Evolutionary conservation across 2,888 invertebrate species (phyloP).

Genomic region (Crossocerus cetratus): DNA sequence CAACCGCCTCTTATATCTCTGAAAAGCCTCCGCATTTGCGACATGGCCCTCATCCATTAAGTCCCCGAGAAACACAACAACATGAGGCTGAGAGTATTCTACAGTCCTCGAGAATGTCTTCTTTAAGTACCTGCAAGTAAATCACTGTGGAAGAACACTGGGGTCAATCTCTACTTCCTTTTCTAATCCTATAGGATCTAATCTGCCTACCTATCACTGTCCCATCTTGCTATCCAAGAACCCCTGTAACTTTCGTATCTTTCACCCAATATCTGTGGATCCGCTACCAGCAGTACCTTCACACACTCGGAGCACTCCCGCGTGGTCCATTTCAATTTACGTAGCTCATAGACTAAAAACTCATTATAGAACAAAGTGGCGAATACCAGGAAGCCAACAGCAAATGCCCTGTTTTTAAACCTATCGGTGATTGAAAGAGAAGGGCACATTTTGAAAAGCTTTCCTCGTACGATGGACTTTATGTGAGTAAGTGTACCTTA

Average conservation of each 20-base stretch:
- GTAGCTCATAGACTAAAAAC: conserved; percentile 79
- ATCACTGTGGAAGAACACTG: conserved; percentile 42
- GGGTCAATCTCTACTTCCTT: conserved; percentile 23
- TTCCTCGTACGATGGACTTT: not conserved
- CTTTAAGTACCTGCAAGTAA: conserved; percentile 84
- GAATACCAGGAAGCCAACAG: conserved; percentile 40
- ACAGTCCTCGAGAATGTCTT: conserved; percentile 88
- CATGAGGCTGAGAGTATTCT: conserved; percentile 86
- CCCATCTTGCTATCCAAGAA: conserved; percentile 88
- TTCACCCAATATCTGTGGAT: conserved; percentile 95
- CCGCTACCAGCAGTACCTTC: conserved; percentile 87
- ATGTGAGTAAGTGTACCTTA: conserved; percentile 16
- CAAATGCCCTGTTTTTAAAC: conserved; percentile 46
- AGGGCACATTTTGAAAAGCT: not conserved
- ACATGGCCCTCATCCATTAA: conserved; percentile 96
- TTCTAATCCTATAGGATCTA: not conserved
- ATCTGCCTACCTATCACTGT: conserved; percentile 87
- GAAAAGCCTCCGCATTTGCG: conserved; percentile 84
- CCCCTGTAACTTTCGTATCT: conserved; percentile 83
- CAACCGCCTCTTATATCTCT: conserved; percentile 86
- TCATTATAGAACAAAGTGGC: conserved; percentile 79
- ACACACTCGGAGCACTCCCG: conserved; percentile 79
- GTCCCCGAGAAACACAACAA: conserved; percentile 94
- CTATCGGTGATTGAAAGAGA: conserved; percentile 21
- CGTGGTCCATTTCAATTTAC: conserved; percentile 77